These are phyloP conservation scores for Micrasema longulum DNA, from an alignment of 1,140 invertebrate species.

Conservation along the genomic window DNA sequence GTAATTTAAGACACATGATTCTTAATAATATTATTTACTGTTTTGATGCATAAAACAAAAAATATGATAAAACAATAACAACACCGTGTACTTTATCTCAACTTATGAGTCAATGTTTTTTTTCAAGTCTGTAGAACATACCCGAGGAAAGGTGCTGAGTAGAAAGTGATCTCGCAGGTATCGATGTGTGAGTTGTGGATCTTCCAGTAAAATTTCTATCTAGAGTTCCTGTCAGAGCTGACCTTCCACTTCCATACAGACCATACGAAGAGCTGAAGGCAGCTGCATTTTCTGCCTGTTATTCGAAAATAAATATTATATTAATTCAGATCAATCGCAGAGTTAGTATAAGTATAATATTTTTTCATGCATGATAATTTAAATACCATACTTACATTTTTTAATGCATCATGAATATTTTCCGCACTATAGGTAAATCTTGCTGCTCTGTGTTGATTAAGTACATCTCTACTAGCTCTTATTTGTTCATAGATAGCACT, in stretches of 20 bases:
- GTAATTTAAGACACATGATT: too few species aligned
- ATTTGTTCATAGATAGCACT: conserved; percentile 93
- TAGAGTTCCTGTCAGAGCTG: conserved; percentile 68
- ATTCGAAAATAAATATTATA: conserved; percentile 5
- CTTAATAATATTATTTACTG: too few species aligned
- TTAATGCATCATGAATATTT: conserved; percentile 85
- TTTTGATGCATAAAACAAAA: too few species aligned
- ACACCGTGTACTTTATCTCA: too few species aligned
- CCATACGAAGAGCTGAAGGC: conserved; percentile 69
- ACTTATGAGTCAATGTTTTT: too few species aligned
- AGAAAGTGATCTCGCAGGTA: conserved; percentile 75
- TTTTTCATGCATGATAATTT: too few species aligned
- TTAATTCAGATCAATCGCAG: conserved; percentile 18
- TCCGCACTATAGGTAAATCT: conserved; percentile 90
- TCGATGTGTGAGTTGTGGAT: conserved; percentile 59
- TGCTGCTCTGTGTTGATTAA: conserved; percentile 74
- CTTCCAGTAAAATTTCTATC: conserved; percentile 67
- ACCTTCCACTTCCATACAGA: conserved; percentile 68
- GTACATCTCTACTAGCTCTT: conserved; percentile 76
- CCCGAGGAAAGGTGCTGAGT: conserved; percentile 71
- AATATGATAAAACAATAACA: too few species aligned
- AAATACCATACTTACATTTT: conserved; percentile 80
- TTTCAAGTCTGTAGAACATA: too few species aligned
- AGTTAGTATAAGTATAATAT: too few species aligned
- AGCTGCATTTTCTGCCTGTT: conserved; percentile 71